phyloP scores from a whole-genome alignment of 2,888 invertebrate genomes.

The Synergus gifuensis region DNA sequence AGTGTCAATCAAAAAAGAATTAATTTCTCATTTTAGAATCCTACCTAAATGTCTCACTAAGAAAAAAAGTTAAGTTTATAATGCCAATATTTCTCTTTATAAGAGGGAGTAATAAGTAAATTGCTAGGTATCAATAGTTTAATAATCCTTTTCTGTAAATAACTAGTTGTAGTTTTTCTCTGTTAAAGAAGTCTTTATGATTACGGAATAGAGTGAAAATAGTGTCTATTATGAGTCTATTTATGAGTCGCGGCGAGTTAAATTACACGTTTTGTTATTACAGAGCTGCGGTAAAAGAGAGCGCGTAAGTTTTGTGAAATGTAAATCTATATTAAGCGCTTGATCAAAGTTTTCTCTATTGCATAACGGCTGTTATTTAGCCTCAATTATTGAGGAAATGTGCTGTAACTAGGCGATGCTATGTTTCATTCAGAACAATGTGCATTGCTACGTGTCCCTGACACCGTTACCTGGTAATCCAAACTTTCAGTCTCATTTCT shows the following conservation, averaged over 20 bases:
- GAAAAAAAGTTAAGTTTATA: background rate
- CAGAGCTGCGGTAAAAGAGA: background rate
- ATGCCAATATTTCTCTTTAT: background rate
- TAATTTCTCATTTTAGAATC: no score
- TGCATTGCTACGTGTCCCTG: slow-evolving; percentile 66
- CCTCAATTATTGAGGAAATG: slow-evolving; percentile 59
- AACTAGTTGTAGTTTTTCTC: background rate
- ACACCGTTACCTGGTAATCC: slow-evolving; percentile 73
- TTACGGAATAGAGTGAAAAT: background rate
- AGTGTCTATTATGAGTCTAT: background rate
- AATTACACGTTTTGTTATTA: background rate
- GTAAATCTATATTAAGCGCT: slow-evolving; percentile 17
- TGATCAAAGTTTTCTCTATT: slow-evolving; percentile 45
- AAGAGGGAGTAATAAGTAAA: background rate
- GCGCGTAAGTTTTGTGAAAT: background rate
- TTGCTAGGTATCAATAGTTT: background rate
- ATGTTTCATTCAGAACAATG: slow-evolving; percentile 53
- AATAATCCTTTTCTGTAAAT: background rate
- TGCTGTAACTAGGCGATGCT: slow-evolving; percentile 51
- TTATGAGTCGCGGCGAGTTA: background rate
- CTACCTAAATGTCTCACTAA: no score
- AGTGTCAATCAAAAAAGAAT: no score
- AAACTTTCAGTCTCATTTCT: slow-evolving; percentile 75
- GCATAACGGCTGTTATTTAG: slow-evolving; percentile 51
- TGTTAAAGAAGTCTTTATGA: background rate